These are phyloP conservation scores for Condylostylus longicornis DNA, from an alignment of 1,140 invertebrate genomes.

Conservation along the genomic window DNA sequence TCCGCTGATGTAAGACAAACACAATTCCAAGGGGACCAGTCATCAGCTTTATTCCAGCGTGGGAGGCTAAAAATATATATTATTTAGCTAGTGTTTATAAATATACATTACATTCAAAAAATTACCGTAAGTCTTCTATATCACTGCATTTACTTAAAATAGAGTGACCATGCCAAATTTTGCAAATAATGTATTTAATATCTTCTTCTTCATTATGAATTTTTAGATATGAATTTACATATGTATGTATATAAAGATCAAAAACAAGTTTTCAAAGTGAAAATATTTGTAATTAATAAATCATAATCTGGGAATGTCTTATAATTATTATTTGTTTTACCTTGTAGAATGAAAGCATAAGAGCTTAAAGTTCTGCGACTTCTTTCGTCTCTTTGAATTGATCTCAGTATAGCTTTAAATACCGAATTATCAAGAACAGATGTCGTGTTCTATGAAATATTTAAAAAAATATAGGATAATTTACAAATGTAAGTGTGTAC, in stretches of 20 bases:
- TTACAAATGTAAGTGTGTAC: too few species aligned
- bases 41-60: slow-evolving; percentile 36
- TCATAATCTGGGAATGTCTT: slow-evolving; percentile 2
- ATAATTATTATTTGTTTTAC: too few species aligned
- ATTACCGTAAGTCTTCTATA: slow-evolving; percentile 34
- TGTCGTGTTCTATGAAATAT: slow-evolving; percentile 3
- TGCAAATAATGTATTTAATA: slow-evolving; percentile 41
- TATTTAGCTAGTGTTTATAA: background rate
- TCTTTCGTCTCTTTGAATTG: slow-evolving; percentile 40
- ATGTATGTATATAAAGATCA: background rate
- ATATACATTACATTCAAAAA: background rate
- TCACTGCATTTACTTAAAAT: slow-evolving; percentile 39
- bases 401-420: slow-evolving; percentile 38
- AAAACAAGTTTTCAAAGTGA: too few species aligned
- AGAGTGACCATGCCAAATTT: slow-evolving; percentile 48
- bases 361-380: slow-evolving; percentile 32
- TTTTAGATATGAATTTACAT: background rate
- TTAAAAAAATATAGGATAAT: background rate
- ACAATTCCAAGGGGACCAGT: slow-evolving; percentile 54
- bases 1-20: slow-evolving; percentile 44
- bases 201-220: too few species aligned
- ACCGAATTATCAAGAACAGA: slow-evolving; percentile 19
- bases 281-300: background rate
- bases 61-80: slow-evolving; percentile 24
- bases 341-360: slow-evolving; percentile 39